Evolutionary conservation across 2,113 vertebrate genomes (phyloP).

Genomic region (Coptodon rendalli): DNA sequence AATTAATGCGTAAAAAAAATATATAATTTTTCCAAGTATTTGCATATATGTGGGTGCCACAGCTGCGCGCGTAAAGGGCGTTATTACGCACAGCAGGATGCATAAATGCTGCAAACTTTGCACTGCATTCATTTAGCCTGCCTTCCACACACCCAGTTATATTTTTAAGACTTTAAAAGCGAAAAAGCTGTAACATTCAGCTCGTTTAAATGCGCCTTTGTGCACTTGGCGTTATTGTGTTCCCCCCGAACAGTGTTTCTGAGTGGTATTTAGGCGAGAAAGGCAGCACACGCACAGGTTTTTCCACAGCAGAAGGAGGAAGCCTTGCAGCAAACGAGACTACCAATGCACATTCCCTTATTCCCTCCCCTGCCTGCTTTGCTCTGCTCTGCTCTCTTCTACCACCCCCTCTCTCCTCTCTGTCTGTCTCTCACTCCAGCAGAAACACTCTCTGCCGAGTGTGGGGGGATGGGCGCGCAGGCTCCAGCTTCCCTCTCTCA

Average conservation of each 20-base stretch:
- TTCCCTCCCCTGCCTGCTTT: slow-evolving; percentile 57
- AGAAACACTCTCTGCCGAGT: slow-evolving; percentile 72
- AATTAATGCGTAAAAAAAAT: background rate
- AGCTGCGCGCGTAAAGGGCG: background rate
- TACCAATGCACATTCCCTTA: slow-evolving; percentile 68
- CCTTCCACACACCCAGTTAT: background rate
- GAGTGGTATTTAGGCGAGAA: slow-evolving; percentile 10
- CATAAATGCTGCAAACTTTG: background rate
- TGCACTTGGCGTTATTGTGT: background rate
- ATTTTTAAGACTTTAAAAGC: background rate
- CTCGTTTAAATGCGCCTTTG: background rate
- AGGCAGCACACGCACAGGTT: slow-evolving; percentile 38
- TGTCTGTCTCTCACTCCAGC: slow-evolving; percentile 69
- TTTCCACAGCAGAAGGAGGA: slow-evolving; percentile 62
- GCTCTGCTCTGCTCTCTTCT: slow-evolving; percentile 43
- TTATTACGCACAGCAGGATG: background rate
- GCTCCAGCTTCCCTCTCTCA: slow-evolving; percentile 54
- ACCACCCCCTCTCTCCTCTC: slow-evolving; percentile 54
- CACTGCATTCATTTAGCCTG: background rate
- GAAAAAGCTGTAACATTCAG: background rate
- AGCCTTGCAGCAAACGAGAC: slow-evolving; percentile 69
- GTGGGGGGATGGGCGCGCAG: slow-evolving; percentile 78
- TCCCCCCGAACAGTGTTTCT: background rate
- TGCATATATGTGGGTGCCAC: background rate
- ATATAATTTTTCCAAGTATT: background rate